Percentiles rank a stretch among this genome's conserved stretches.
Evolutionary conservation across 2,113 vertebrate species (phyloP).

Genomic region (Rhombomys opimus): DNA sequence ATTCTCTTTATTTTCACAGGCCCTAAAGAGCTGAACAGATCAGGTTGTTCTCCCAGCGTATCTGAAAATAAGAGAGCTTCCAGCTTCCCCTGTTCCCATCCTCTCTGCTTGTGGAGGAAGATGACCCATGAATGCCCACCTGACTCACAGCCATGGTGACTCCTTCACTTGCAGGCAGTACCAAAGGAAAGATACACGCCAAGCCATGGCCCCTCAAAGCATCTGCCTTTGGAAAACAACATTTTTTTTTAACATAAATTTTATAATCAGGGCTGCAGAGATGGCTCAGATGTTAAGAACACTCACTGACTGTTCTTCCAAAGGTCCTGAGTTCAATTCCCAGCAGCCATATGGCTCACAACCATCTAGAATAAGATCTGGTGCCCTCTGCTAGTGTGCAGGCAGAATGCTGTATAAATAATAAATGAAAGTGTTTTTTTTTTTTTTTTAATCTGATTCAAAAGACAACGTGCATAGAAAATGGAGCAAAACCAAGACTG

Average conservation of each 20-base stretch:
- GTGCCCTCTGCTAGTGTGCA: no score
- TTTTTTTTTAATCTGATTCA: not conserved
- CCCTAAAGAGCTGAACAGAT: constrained; percentile 74
- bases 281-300: no score
- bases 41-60: not conserved
- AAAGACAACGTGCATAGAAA: constrained; percentile 38
- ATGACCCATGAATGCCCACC: constrained; percentile 79
- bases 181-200: not conserved
- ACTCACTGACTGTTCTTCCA: no score
- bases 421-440: no score
- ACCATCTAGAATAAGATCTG: no score
- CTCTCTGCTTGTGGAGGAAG: constrained; percentile 75
- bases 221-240: constrained; percentile 16
- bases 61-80: constrained; percentile 61
- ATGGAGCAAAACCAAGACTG: constrained; percentile 7
- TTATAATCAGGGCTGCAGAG: not conserved
- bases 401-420: no score
- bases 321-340: no score
- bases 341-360: no score
- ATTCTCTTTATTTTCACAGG: constrained; percentile 73
- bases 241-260: constrained; percentile 36
- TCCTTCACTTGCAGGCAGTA: constrained; percentile 41
- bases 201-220: constrained; percentile 33
- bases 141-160: constrained; percentile 74
- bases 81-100: constrained; percentile 6